phyloP scores from a whole-genome alignment of 2,113 vertebrate species.

The Phycodurus eques region DNA sequence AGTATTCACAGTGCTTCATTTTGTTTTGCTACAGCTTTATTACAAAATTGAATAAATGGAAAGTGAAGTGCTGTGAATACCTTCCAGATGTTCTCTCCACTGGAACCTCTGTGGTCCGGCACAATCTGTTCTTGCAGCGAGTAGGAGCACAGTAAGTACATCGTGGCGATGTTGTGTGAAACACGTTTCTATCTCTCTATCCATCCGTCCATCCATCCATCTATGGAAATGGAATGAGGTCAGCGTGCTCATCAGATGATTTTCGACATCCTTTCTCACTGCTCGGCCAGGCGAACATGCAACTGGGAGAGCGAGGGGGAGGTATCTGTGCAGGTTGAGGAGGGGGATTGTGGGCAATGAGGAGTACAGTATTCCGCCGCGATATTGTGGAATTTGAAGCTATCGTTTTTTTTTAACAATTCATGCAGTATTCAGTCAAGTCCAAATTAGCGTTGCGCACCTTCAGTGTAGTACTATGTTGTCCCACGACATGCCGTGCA shows the following conservation, averaged over 20 bases:
- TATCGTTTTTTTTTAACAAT: no score
- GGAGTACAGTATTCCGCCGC: background rate
- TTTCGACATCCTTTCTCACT: slow-evolving; percentile 58
- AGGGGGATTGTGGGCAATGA: background rate
- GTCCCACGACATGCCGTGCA: no score
- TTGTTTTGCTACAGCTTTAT: no score
- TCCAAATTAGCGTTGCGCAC: no score
- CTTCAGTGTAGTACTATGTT: no score
- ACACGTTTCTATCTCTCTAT: slow-evolving; percentile 13
- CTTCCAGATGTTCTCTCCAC: no score
- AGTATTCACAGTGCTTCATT: no score
- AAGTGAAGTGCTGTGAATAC: no score
- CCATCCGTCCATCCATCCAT: slow-evolving; percentile 12
- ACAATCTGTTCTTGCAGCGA: background rate
- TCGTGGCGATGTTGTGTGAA: slow-evolving; percentile 3
- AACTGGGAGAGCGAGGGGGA: background rate
- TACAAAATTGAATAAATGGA: no score
- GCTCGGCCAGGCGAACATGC: slow-evolving; percentile 58
- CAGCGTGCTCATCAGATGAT: slow-evolving; percentile 47
- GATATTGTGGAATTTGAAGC: no score
- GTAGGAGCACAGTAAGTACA: background rate
- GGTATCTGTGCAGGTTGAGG: background rate
- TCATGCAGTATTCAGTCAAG: no score
- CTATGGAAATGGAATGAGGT: slow-evolving; percentile 28
- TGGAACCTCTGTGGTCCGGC: background rate